phyloP scores from a whole-genome alignment of 2,797 vertebrate genomes.

The Bovichtus variegatus region DNA sequence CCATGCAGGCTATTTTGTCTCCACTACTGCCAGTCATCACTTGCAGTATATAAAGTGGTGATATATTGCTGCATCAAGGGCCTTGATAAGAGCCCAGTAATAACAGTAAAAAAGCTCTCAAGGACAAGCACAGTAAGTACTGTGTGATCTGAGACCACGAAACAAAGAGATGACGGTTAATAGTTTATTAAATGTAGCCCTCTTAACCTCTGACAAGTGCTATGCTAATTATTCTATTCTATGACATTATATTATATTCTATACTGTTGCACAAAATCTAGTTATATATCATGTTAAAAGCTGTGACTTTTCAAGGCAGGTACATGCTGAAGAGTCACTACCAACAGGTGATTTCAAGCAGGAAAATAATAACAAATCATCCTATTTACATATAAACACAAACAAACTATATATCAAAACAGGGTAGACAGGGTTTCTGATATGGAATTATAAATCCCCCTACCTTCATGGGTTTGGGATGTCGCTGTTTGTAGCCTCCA shows the following conservation, averaged over 20 bases:
- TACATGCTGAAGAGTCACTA: neutral
- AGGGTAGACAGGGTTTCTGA: neutral
- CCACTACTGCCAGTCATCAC: constrained; percentile 32
- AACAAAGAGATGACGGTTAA: neutral
- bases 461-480: constrained; percentile 84
- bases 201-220: neutral
- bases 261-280: neutral
- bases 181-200: neutral
- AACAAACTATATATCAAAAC: neutral
- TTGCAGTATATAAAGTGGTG: constrained; percentile 39
- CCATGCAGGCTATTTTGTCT: constrained; percentile 31
- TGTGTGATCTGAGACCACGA: constrained; percentile 16
- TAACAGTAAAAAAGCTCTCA: constrained; percentile 47
- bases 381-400: too few relatives aligned
- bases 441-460: constrained; percentile 2
- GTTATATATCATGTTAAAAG: neutral
- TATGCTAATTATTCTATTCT: neutral
- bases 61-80: constrained; percentile 44
- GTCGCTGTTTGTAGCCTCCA: constrained; percentile 56
- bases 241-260: neutral
- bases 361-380: neutral
- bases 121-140: constrained; percentile 14
- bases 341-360: constrained; percentile 12
- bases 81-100: constrained; percentile 42
- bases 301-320: neutral